These are phyloP conservation scores for Euura saliciscinereae DNA, from an alignment of 1,140 invertebrate species.

Conservation along the genomic window DNA sequence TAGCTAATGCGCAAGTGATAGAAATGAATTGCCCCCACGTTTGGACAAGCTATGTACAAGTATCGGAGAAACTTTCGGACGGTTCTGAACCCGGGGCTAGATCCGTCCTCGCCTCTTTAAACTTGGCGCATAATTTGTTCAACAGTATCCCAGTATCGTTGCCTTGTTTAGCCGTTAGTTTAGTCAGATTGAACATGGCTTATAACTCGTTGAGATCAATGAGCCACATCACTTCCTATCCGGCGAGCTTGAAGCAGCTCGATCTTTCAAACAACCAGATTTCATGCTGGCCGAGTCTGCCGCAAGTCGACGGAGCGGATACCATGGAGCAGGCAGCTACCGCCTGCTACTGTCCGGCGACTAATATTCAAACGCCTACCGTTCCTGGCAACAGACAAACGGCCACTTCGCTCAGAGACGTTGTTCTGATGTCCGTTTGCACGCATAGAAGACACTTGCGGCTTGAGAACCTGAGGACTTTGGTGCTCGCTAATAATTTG, in stretches of 20 bases:
- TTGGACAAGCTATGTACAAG: conserved; percentile 73
- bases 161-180: conserved; percentile 84
- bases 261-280: conserved; percentile 95
- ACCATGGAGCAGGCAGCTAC: conserved; percentile 66
- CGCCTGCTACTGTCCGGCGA: conserved; percentile 67
- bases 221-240: conserved; percentile 90
- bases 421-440: conserved; percentile 82
- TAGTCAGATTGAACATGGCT: conserved; percentile 88
- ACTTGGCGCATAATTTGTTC: conserved; percentile 92
- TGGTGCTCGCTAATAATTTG: conserved; percentile 86
- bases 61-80: conserved; percentile 69
- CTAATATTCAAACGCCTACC: conserved; percentile 52
- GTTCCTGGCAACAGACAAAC: conserved; percentile 53
- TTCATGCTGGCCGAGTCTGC: conserved; percentile 83
- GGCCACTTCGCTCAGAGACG: conserved; percentile 67
- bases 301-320: conserved; percentile 68
- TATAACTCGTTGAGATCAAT: conserved; percentile 86
- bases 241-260: conserved; percentile 85
- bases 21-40: conserved; percentile 73
- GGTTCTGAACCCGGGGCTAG: conserved; percentile 51
- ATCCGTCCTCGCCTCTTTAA: conserved; percentile 75
- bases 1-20: conserved; percentile 52
- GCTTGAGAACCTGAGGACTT: conserved; percentile 79
- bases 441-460: conserved; percentile 81
- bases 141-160: conserved; percentile 84